A percentile compares a stretch with the other conserved stretches of the same genome.
Conservation (phyloP, 2,888 invertebrate genomes). For the Zelleria hepariella region DNA sequence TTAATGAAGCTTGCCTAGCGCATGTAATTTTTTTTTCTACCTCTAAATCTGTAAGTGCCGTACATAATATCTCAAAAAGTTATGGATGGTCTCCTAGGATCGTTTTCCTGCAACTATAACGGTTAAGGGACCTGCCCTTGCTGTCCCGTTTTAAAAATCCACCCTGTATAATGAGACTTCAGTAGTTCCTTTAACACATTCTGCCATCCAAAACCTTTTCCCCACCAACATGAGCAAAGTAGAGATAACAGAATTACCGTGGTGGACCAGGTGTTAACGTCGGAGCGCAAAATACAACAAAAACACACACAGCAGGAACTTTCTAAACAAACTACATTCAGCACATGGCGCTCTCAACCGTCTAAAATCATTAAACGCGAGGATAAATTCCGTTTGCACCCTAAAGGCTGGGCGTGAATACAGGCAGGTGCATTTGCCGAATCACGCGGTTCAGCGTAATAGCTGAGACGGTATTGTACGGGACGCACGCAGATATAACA, state of each 20-base stretch:
- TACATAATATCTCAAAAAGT: too few species aligned
- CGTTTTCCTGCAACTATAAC: too few species aligned
- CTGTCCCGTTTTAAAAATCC: too few species aligned
- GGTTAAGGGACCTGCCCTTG: too few species aligned
- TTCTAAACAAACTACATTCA: neutral
- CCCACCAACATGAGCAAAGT: neutral
- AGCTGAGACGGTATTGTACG: constrained; percentile 16
- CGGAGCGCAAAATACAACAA: neutral
- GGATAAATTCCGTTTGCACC: constrained; percentile 18
- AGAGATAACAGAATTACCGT: too few species aligned
- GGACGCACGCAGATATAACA: neutral
- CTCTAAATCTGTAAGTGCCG: too few species aligned
- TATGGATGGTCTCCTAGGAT: too few species aligned
- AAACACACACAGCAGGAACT: neutral
- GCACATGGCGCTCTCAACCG: neutral
- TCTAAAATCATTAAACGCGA: constrained; percentile 25
- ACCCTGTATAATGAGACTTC: too few species aligned
- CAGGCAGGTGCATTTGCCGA: constrained; percentile 43
- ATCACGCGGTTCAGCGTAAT: constrained; percentile 43
- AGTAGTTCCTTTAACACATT: neutral
- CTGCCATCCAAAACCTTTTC: neutral
- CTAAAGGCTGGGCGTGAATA: constrained; percentile 30
- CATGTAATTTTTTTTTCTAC: too few species aligned
- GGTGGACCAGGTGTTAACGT: too few species aligned
- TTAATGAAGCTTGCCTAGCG: too few species aligned